Conservation (phyloP, 2,797 vertebrate genomes). For the Enteromius fasciolatus region DNA sequence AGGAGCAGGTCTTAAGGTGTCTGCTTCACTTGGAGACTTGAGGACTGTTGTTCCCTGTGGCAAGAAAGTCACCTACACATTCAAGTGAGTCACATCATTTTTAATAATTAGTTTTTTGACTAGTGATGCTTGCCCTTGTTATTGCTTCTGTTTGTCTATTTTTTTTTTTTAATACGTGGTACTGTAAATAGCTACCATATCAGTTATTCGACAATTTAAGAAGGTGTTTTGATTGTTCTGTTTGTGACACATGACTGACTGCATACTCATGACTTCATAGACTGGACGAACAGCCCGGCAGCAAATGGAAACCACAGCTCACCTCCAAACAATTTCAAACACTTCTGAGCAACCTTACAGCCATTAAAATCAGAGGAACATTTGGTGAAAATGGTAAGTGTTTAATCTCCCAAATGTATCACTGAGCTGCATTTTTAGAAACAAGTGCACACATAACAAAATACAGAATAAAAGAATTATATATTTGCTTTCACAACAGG, state of each 20-base stretch:
- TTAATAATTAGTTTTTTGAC: conserved; percentile 2
- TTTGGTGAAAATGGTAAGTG: conserved; percentile 88
- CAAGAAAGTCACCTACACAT: conserved; percentile 81
- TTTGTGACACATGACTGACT: too few species aligned
- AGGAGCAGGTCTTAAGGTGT: conserved; percentile 81
- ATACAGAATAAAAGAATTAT: neutral
- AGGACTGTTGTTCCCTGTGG: conserved; percentile 83
- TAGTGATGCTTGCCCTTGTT: neutral
- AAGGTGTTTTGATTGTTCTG: too few species aligned
- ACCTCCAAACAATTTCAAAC: conserved; percentile 82
- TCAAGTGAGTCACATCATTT: conserved; percentile 79
- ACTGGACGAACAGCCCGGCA: conserved; percentile 82
- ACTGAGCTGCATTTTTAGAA: neutral
- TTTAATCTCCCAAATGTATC: neutral
- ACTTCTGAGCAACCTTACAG: conserved; percentile 89
- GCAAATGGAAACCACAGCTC: conserved; percentile 86
- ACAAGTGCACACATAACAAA: neutral
- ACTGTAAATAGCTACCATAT: neutral
- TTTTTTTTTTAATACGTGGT: neutral
- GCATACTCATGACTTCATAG: conserved; percentile 66
- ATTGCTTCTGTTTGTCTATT: neutral
- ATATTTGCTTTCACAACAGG: conserved; percentile 71
- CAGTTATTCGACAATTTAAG: neutral
- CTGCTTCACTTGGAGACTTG: conserved; percentile 81
- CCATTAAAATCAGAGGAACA: conserved; percentile 87